Evolutionary conservation across 2,797 vertebrate species (phyloP), one percentile per base, ranked within the genome.

Genomic region (Eurystomus glaucurus): DNA sequence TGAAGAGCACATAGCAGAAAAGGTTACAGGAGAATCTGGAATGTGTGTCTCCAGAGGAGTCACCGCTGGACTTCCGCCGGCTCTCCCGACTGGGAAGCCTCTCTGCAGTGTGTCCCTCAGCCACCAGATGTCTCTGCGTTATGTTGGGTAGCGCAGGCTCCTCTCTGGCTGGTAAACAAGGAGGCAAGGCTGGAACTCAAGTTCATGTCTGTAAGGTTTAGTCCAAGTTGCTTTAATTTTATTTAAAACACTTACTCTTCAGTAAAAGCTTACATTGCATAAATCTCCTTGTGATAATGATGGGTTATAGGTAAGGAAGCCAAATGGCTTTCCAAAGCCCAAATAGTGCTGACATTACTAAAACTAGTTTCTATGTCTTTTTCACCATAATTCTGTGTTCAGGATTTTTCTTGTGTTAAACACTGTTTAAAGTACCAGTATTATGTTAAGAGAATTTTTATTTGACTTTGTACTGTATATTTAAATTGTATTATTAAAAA

Each of bases 51-150:
- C 25, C n/a, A 15, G 6, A 9, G 5, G 6, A 43, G 19, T 8
- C 22, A 3, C 39, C 3, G 22, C 25, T 4, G 66, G 15, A 5
- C 22, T 10, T n/a, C 31, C 31, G 0, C 4, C 1, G 6, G 17
- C 25, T n/a, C 1, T 50, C 18, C 33, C 0, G 2, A 0, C 11
- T 4, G 35, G 19, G 54, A 15, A 33, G 2, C 20, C 31, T 23
- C 28, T 41, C 10, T 41, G 68, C 71, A 90, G 75, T 11, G 1
- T 52, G 26, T 39, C 57, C 71, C 1, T 57, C 31, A 46, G 45
- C 79, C 91, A 46, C 75, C 90, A 71, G 85, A 9, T 80, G 91
- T 91, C 96, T 83, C 93, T 57, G 33, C 6, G 2, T 2, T 10
- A 14, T 35, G 55, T 3, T 12, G 41, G 69, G 50, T 6, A 6